phyloP scores from a whole-genome alignment of 1,140 invertebrate genomes.

The Protaetia brevitarsis region DNA sequence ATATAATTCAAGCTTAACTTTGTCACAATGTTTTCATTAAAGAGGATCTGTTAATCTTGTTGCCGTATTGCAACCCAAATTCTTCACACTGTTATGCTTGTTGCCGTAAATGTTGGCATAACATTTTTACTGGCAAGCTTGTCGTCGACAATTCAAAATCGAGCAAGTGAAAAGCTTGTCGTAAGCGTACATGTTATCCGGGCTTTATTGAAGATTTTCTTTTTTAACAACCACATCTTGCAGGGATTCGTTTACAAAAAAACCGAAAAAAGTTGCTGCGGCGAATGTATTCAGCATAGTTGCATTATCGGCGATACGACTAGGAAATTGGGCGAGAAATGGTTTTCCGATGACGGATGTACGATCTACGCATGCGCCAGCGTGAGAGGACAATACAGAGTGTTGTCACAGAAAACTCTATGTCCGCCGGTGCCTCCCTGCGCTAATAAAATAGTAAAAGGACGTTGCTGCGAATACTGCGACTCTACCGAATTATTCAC shows the following conservation, averaged over 20 bases:
- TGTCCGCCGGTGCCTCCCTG: background rate
- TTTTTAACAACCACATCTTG: no score
- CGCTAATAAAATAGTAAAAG: background rate
- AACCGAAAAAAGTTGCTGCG: background rate
- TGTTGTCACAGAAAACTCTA: background rate
- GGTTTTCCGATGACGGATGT: background rate
- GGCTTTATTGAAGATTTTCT: no score
- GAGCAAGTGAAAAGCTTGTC: no score
- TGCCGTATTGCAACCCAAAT: no score
- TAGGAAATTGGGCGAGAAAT: background rate
- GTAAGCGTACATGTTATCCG: no score
- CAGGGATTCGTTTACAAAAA: constrained; percentile 6
- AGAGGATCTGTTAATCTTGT: no score
- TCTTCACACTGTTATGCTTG: no score
- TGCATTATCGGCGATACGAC: background rate
- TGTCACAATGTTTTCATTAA: no score
- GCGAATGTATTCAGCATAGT: background rate
- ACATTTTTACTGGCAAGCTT: no score
- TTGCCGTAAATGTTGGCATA: no score
- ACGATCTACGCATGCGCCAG: background rate
- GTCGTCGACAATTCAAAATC: no score
- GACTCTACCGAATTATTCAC: background rate
- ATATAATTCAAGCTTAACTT: no score
- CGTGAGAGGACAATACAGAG: background rate
- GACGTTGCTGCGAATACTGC: background rate